phyloP scores from a whole-genome alignment of 1,140 invertebrate species.

The Drosophila murphyi region DNA sequence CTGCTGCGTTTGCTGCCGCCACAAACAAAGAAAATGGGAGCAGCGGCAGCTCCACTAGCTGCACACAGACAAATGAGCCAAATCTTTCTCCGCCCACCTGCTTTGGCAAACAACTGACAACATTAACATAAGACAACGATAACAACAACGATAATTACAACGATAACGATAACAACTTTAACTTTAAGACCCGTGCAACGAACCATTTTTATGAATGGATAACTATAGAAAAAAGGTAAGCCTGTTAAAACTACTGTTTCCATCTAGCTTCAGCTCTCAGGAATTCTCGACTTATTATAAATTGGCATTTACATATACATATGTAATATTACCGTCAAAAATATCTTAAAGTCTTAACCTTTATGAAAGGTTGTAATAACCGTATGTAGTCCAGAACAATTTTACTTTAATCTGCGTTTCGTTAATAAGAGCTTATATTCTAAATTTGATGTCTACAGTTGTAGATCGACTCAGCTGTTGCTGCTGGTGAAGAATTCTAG shows the following conservation, averaged over 20 bases:
- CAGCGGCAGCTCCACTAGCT: conserved; percentile 43
- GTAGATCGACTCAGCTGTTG: too few species aligned
- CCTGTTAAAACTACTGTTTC: background rate
- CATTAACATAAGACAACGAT: conserved; percentile 30
- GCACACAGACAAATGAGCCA: conserved; percentile 19
- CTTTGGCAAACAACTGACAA: conserved; percentile 21
- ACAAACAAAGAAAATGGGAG: conserved; percentile 73
- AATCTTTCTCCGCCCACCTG: conserved; percentile 27
- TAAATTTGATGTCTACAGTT: too few species aligned
- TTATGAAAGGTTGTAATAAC: too few species aligned
- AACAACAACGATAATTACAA: conserved; percentile 18
- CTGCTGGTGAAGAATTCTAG: too few species aligned
- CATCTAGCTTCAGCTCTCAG: background rate
- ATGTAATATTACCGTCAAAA: too few species aligned
- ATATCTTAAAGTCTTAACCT: too few species aligned
- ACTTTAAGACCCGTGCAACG: conserved; percentile 33
- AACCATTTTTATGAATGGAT: conserved; percentile 71
- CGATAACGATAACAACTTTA: conserved; percentile 39
- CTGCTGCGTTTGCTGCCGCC: conserved; percentile 69
- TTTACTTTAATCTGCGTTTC: too few species aligned
- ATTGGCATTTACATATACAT: too few species aligned
- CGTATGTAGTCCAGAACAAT: too few species aligned
- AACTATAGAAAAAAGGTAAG: conserved; percentile 84
- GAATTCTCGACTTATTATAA: background rate
- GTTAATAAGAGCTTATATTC: too few species aligned